Evolutionary conservation across 2,113 vertebrate genomes (phyloP).

Genomic region (Ciconia maguari): DNA sequence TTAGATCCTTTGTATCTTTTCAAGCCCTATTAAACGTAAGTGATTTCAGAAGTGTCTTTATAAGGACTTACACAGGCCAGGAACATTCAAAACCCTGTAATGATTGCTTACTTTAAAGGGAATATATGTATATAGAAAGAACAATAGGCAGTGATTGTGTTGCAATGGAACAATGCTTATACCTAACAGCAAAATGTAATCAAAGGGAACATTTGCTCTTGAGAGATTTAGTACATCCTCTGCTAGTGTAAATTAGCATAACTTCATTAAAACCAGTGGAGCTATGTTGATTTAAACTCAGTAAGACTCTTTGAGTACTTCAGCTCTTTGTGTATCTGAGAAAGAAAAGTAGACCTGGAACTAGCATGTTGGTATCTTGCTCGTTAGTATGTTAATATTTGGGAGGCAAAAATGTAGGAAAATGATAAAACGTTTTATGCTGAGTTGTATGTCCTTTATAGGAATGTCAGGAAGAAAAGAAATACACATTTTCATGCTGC

Average conservation of each 20-base stretch:
- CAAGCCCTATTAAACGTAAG: not conserved
- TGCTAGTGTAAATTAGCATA: not conserved
- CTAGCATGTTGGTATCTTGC: not conserved
- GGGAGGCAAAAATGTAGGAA: not conserved
- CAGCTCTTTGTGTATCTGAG: not conserved
- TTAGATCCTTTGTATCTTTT: not conserved
- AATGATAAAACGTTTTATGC: not conserved
- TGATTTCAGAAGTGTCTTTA: not conserved
- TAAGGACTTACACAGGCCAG: not conserved
- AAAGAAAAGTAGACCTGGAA: not conserved
- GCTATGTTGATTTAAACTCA: not conserved
- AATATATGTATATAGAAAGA: not conserved
- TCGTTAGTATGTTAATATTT: not conserved
- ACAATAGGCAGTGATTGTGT: not conserved
- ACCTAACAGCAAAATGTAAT: conserved; percentile 24
- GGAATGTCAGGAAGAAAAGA: not conserved
- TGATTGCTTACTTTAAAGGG: not conserved
- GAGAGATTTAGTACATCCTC: not conserved
- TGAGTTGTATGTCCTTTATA: not conserved
- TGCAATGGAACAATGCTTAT: not conserved
- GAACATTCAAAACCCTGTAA: not conserved
- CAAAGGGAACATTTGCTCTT: not conserved
- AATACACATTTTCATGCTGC: not conserved
- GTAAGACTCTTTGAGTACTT: not conserved
- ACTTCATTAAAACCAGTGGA: conserved; percentile 7